Base-by-base conservation (phyloP, 2,888 invertebrate species). In the Phengaris arion region DNA sequence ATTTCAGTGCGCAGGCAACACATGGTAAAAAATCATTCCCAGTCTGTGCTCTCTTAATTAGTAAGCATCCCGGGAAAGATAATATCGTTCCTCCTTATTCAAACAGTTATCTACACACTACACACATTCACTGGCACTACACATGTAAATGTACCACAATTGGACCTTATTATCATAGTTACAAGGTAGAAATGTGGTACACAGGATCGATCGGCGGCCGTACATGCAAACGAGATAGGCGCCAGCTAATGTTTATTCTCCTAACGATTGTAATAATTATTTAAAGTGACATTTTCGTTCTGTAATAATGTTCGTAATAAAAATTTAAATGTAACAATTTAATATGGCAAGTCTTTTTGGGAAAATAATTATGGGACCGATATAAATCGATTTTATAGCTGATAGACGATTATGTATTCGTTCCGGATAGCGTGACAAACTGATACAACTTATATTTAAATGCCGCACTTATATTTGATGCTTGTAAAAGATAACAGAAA, bases 231-330 rank as follows among this genome's bases (percentile, higher is more conserved):
- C 83, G 85, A 82, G 86, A 91, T 83, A 85, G 91, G 92, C 92
- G 91, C 91, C 92, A 89, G 90, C 91, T 91, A 92, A 93, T 92
- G 92, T 91, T 90, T 91, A 92, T 13, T 64, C 8, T 6, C 6
- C 91, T 93, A 93, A 93, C 92, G 92, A 92, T 89, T 89, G 1
- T 35, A 35, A 91, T 89, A 90, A 92, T 93, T 92, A 93, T 91
- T 92, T 91, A 89, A 92, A 90, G 91, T 91, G 92, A 92, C 92
- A 90, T 91, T 91, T 92, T 89, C 85, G 86, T 92, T 91, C 87
- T 89, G 87, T 83, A 80, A 81, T 72, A 79, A 80, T 80, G 80
- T 77, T 52, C 15, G 79, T 77, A 78, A 79, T 79, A 79, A 78
- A 81, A 81, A 84, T 83, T 84, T 83, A 84, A 82, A 83, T 82